Percentiles rank a stretch among this genome's conserved stretches.
Conservation (phyloP, 2,888 invertebrate genomes). For the Steinernema carpocapsae region DNA sequence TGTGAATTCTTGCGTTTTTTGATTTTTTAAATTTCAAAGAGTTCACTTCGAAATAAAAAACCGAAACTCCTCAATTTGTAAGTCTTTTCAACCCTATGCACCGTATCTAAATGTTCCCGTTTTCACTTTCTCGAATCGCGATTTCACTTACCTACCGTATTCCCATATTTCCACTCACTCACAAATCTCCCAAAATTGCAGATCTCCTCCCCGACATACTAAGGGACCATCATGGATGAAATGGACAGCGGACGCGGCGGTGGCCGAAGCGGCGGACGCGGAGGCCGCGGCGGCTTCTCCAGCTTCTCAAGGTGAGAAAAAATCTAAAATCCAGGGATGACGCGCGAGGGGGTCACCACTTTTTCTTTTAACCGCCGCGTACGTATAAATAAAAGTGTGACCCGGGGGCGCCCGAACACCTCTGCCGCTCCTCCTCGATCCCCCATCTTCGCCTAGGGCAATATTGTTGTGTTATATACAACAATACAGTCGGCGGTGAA, state of each 20-base stretch:
- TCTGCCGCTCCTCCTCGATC: neutral
- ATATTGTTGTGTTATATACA: neutral
- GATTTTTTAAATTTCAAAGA: no score
- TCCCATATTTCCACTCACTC: no score
- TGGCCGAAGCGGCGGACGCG: neutral
- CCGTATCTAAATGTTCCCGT: no score
- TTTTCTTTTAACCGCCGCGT: constrained; percentile 9
- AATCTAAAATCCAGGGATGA: neutral
- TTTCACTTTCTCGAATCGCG: no score
- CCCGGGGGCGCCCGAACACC: constrained; percentile 1
- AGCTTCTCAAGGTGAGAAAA: neutral
- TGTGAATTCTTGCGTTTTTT: no score
- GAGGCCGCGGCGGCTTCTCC: neutral
- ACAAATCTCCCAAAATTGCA: no score
- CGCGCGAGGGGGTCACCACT: neutral
- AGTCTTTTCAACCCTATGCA: no score
- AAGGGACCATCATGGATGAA: no score
- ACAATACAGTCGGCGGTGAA: constrained; percentile 16
- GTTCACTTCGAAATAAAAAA: no score
- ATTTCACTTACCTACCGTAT: no score
- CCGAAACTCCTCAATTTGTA: no score
- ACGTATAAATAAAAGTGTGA: constrained; percentile 32
- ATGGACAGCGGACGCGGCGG: neutral
- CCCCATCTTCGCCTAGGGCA: neutral
- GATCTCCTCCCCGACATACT: no score